phyloP scores from a whole-genome alignment of 1,140 invertebrate species.

The Meloidogyne exigua region DNA sequence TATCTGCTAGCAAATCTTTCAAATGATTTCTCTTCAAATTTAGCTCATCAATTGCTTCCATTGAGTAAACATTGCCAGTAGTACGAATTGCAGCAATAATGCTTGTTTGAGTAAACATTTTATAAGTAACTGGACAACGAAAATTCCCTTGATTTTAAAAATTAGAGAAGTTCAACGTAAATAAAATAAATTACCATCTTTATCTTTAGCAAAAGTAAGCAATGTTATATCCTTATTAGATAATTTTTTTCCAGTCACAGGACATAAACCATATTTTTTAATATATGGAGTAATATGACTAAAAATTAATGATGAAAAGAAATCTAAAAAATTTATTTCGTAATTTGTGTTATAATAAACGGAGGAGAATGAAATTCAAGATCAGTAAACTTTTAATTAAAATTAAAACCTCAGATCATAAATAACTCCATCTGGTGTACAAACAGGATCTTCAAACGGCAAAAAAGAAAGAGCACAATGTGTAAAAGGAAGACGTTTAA shows the following conservation, averaged over 20 bases:
- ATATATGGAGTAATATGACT: constrained; percentile 80
- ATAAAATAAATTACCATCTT: constrained; percentile 68
- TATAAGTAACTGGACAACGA: constrained; percentile 92
- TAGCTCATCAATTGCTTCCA: constrained; percentile 92
- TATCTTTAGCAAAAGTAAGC: constrained; percentile 84
- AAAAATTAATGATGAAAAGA: constrained; percentile 26
- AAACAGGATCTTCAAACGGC: constrained; percentile 87
- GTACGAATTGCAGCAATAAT: constrained; percentile 86
- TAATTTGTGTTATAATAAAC: too few relatives aligned
- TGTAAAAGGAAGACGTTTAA: constrained; percentile 85
- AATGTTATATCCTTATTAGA: constrained; percentile 83
- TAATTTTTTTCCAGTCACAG: constrained; percentile 84
- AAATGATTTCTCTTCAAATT: constrained; percentile 91
- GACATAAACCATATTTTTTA: constrained; percentile 89
- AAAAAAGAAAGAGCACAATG: constrained; percentile 78
- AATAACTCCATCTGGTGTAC: constrained; percentile 78
- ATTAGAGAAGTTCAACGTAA: constrained; percentile 23
- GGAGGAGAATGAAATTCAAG: not conserved
- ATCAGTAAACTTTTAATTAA: not conserved
- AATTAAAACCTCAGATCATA: constrained; percentile 73
- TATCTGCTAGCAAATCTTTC: constrained; percentile 88
- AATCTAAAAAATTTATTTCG: not conserved
- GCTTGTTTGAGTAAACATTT: constrained; percentile 84
- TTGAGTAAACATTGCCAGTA: constrained; percentile 92
- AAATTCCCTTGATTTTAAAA: constrained; percentile 68